A percentile compares a stretch with the other conserved stretches of the same genome.
Evolutionary conservation across 1,140 invertebrate genomes (phyloP).

Genomic region (Pinna nobilis): DNA sequence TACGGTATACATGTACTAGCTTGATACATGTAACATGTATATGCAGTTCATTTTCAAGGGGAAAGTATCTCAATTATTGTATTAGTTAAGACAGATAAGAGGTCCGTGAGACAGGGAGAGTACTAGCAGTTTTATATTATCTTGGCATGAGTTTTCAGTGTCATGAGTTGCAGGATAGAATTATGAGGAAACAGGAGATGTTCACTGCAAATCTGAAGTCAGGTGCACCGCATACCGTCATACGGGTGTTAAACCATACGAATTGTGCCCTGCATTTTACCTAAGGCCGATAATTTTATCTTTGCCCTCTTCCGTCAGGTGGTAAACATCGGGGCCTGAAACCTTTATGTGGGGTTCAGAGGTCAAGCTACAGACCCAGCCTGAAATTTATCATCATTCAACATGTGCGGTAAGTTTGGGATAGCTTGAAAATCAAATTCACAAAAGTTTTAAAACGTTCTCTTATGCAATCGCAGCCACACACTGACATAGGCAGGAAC

Average conservation of each 20-base stretch:
- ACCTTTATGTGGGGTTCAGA: constrained; percentile 78
- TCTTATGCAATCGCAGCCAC: too few relatives aligned
- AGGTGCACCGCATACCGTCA: not conserved
- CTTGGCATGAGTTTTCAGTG: too few relatives aligned
- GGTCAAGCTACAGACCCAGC: constrained; percentile 67
- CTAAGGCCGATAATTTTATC: constrained; percentile 58
- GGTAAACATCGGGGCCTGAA: constrained; percentile 42
- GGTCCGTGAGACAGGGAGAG: too few relatives aligned
- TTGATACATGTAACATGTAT: too few relatives aligned
- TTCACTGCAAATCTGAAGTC: not conserved
- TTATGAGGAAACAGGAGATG: not conserved
- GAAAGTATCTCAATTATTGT: too few relatives aligned
- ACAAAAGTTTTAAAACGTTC: not conserved
- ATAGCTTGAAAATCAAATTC: not conserved
- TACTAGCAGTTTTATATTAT: too few relatives aligned
- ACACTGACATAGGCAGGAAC: too few relatives aligned
- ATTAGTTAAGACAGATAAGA: too few relatives aligned
- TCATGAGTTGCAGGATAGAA: constrained; percentile 17
- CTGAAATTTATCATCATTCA: constrained; percentile 39
- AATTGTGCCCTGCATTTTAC: constrained; percentile 38
- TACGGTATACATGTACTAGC: too few relatives aligned
- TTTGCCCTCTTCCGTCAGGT: constrained; percentile 49
- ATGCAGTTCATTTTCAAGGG: too few relatives aligned
- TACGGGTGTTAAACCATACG: too few relatives aligned
- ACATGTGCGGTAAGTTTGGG: not conserved